Percentiles rank a stretch among this genome's conserved stretches.
phyloP scores from a whole-genome alignment of 37 sponge, comb jelly and placozoan species.

The Ianthella basta region DNA sequence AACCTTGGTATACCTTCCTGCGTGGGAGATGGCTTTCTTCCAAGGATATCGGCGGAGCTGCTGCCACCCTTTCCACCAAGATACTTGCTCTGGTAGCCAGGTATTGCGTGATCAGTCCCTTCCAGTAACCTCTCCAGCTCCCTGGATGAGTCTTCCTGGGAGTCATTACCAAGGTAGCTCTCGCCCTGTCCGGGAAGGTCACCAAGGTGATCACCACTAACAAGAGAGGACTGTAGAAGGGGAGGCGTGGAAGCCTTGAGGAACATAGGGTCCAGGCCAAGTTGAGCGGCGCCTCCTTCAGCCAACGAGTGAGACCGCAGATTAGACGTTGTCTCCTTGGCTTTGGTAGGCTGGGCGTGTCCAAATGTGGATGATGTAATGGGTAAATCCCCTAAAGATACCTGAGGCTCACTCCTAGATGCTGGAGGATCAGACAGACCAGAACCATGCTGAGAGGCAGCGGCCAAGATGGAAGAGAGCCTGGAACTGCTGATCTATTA shows the following conservation, averaged over 20 bases:
- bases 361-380: conserved; percentile 9
- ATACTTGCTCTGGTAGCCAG: too few relatives aligned
- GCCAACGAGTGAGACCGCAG: background rate
- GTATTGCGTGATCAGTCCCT: too few relatives aligned
- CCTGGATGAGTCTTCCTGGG: background rate
- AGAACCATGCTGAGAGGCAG: background rate
- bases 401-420: background rate
- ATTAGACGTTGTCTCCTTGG: background rate
- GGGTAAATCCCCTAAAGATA: background rate
- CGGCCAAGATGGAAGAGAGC: background rate
- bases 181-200: background rate
- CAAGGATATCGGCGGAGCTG: too few relatives aligned
- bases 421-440: background rate
- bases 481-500: too few relatives aligned
- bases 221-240: conserved; percentile 3
- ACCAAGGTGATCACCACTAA: background rate
- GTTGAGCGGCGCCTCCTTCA: background rate
- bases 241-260: background rate
- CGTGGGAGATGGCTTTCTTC: too few relatives aligned
- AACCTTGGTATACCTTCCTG: too few relatives aligned
- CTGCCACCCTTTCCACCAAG: too few relatives aligned
- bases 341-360: background rate
- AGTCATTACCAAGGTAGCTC: background rate
- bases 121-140: too few relatives aligned
- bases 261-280: background rate